Evolutionary conservation across 2,113 vertebrate genomes (phyloP).

Genomic region (Macheiramphus alcinus): DNA sequence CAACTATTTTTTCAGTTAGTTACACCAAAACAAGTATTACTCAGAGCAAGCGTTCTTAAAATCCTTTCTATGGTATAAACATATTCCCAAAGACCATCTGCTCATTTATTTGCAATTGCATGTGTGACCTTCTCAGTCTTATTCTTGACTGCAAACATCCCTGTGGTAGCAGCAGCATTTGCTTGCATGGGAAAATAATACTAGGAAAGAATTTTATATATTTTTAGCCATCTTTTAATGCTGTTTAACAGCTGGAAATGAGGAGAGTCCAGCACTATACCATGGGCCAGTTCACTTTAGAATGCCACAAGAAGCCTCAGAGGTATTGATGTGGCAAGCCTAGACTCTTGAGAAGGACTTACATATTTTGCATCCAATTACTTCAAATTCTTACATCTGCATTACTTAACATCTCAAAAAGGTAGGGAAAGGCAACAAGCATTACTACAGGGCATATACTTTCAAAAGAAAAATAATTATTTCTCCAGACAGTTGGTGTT

Average conservation of each 20-base stretch:
- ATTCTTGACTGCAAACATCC: conserved; percentile 22
- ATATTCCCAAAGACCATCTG: conserved; percentile 5
- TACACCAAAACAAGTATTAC: neutral
- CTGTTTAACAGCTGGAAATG: conserved; percentile 57
- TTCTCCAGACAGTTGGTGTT: neutral
- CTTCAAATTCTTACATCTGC: neutral
- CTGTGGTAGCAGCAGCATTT: neutral
- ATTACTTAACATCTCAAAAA: neutral
- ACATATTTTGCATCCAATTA: neutral
- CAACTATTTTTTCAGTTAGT: neutral
- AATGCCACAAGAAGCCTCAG: neutral
- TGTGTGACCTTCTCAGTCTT: conserved; percentile 14
- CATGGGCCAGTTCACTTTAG: neutral
- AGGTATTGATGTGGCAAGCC: neutral
- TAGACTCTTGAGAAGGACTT: neutral
- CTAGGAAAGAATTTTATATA: conserved; percentile 65
- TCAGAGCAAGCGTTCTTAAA: neutral
- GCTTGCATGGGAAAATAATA: conserved; percentile 50
- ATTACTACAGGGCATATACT: neutral
- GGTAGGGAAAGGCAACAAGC: neutral
- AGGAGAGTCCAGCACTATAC: neutral
- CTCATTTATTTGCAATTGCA: neutral
- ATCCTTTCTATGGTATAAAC: neutral
- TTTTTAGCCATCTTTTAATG: conserved; percentile 57
- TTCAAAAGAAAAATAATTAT: neutral